Percentiles rank a stretch among this genome's conserved stretches.
Evolutionary conservation across 2,888 invertebrate genomes (phyloP).

Genomic region (Atherix ibis): DNA sequence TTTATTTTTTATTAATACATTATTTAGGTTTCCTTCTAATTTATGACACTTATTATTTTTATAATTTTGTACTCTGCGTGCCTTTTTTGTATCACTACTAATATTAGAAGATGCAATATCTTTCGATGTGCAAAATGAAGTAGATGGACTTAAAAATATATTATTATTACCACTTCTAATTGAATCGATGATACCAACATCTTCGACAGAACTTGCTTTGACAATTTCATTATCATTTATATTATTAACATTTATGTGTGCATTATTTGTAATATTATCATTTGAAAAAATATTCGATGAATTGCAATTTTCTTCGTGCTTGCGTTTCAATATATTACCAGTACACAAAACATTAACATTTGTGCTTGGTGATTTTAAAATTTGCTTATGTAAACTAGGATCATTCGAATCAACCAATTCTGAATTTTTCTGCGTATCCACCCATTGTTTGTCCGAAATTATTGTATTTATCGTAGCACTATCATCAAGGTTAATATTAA

Average conservation of each 20-base stretch:
- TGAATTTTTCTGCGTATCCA: too few species aligned
- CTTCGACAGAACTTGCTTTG: not conserved
- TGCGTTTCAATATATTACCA: conserved; percentile 2
- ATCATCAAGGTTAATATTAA: conserved; percentile 25
- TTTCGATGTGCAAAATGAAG: conserved; percentile 6
- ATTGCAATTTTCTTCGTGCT: conserved; percentile 2
- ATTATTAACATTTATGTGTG: not conserved
- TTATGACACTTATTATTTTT: conserved; percentile 30
- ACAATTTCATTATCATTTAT: not conserved
- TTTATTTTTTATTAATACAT: too few species aligned
- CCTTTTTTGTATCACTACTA: conserved; percentile 29
- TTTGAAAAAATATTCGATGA: not conserved
- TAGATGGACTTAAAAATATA: conserved; percentile 7
- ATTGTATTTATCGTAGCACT: conserved; percentile 4
- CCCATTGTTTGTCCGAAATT: too few species aligned
- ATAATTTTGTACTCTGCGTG: conserved; percentile 34
- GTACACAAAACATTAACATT: not conserved
- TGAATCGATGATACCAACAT: not conserved
- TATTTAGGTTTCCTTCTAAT: too few species aligned
- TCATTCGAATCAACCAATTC: too few species aligned
- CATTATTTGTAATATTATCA: not conserved
- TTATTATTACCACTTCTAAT: not conserved
- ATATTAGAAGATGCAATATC: conserved; percentile 13
- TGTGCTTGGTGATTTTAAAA: not conserved
- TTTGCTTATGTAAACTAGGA: conserved; percentile 1